Evolutionary conservation across 2,888 invertebrate genomes (phyloP).

Genomic region (Serripes groenlandicus): DNA sequence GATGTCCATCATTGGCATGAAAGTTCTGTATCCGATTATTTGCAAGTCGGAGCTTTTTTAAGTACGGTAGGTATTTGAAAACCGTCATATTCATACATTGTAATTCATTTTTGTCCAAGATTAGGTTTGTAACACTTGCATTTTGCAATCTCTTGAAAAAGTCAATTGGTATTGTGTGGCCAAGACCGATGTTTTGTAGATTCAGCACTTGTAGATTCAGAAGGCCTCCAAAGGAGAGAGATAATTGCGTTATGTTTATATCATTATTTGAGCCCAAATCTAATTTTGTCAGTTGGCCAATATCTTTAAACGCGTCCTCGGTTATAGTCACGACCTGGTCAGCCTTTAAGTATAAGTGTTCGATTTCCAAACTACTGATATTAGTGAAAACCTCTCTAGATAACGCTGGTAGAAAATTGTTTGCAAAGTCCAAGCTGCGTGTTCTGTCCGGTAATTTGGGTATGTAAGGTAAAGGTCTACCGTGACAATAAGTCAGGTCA

Average conservation of each 20-base stretch:
- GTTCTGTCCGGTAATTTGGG: background rate
- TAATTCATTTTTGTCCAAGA: background rate
- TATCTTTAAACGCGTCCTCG: background rate
- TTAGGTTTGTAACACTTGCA: background rate
- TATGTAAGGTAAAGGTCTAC: background rate
- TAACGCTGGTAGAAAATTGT: background rate
- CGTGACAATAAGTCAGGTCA: background rate
- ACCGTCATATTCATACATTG: background rate
- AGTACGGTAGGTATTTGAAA: background rate
- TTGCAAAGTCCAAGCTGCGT: background rate
- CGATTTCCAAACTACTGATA: background rate
- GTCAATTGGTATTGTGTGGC: background rate
- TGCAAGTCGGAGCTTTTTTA: background rate
- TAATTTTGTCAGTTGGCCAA: background rate
- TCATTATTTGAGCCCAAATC: background rate
- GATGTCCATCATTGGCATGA: background rate
- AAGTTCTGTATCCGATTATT: background rate
- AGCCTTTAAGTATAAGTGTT: background rate
- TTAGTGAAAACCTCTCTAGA: background rate
- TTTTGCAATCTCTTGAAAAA: background rate
- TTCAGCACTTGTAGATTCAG: background rate
- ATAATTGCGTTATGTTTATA: conserved; percentile 5
- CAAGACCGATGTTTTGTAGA: background rate
- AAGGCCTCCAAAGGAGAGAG: background rate
- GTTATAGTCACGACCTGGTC: background rate